Conservation (phyloP, 2,113 vertebrate genomes). For the Sphaerodactylus townsendi region DNA sequence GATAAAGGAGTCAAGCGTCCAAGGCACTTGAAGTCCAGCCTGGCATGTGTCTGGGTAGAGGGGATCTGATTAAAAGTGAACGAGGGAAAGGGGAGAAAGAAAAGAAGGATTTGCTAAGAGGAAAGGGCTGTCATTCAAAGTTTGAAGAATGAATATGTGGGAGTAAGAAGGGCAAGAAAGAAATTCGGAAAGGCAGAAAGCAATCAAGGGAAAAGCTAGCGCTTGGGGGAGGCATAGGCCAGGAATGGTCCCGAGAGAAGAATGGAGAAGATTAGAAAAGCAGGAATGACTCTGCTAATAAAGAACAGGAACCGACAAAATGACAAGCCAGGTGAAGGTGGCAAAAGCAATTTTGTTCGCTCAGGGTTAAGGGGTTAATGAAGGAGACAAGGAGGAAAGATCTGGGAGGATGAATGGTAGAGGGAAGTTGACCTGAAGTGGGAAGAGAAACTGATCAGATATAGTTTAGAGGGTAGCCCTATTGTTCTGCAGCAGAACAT, state of each 20-base stretch:
- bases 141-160: not conserved
- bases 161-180: not conserved
- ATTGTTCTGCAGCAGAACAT: too few species aligned
- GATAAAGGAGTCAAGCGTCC: not conserved
- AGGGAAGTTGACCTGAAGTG: not conserved
- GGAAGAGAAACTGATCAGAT: too few species aligned
- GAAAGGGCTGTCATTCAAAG: not conserved
- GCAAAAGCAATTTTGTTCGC: not conserved
- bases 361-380: not conserved
- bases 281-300: not conserved
- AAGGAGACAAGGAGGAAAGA: not conserved
- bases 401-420: not conserved
- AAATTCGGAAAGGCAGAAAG: not conserved
- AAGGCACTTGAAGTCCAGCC: not conserved
- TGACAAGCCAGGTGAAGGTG: not conserved
- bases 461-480: too few species aligned
- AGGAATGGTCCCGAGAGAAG: not conserved
- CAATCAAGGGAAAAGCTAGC: not conserved
- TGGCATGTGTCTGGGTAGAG: not conserved
- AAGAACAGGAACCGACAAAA: not conserved
- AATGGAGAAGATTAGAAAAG: slow-evolving; percentile 3
- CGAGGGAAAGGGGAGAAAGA: rapidly evolving
- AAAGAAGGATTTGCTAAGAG: not conserved
- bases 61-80: not conserved
- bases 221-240: not conserved